Evolutionary conservation across 2,797 vertebrate genomes (phyloP).

Genomic region (Gila robusta): DNA sequence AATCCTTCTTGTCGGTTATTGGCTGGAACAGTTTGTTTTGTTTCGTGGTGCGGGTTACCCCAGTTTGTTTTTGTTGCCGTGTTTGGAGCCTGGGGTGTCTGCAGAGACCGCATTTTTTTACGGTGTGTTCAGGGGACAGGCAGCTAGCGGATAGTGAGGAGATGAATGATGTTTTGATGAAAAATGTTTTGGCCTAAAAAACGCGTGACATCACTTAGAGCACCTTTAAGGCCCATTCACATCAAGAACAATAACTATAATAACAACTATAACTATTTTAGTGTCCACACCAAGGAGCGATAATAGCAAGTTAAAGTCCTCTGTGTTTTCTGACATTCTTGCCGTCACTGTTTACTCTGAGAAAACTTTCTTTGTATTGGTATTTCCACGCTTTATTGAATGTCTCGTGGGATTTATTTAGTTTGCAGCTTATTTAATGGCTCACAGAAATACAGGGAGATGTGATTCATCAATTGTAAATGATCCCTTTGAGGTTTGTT

Average conservation of each 20-base stretch:
- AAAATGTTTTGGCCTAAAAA: too few relatives aligned
- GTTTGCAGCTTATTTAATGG: slow-evolving; percentile 23
- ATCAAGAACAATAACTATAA: background rate
- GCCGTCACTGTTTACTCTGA: background rate
- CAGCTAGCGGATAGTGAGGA: too few relatives aligned
- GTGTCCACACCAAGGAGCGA: background rate
- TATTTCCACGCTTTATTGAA: background rate
- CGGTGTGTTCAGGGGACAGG: too few relatives aligned
- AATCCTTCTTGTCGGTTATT: too few relatives aligned
- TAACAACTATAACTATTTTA: background rate
- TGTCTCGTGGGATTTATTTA: background rate
- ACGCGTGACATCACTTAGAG: too few relatives aligned
- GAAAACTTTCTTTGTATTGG: background rate
- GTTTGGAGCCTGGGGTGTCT: too few relatives aligned
- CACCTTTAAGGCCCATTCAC: too few relatives aligned
- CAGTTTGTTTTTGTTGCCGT: too few relatives aligned
- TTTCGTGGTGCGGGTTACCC: too few relatives aligned
- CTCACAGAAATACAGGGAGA: slow-evolving; percentile 32
- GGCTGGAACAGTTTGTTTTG: too few relatives aligned
- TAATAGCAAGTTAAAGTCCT: background rate
- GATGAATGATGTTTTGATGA: too few relatives aligned
- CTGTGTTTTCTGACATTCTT: background rate
- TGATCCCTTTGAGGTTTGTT: slow-evolving; percentile 22
- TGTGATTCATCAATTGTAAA: slow-evolving; percentile 42
- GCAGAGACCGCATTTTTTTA: too few relatives aligned